phyloP scores from a whole-genome alignment of 2,797 vertebrate genomes.

The Chromobotia macracanthus region DNA sequence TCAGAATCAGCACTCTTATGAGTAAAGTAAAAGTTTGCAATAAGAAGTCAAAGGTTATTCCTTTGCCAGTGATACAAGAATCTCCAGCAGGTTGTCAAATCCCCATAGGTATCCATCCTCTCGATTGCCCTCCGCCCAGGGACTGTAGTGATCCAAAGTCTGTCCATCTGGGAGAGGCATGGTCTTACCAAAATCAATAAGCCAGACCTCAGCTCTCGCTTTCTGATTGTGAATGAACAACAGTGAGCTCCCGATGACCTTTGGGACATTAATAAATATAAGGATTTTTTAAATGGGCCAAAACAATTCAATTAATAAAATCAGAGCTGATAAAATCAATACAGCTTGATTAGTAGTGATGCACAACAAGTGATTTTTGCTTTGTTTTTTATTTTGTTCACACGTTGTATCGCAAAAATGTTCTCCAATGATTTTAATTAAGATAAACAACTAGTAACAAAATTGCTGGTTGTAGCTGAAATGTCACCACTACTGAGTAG shows the following conservation, averaged over 20 bases:
- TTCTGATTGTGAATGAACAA: slow-evolving; percentile 95
- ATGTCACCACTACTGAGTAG: too few species aligned
- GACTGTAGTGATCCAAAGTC: slow-evolving; percentile 84
- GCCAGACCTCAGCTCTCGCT: slow-evolving; percentile 89
- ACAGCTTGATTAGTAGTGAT: too few species aligned
- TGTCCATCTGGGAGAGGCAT: slow-evolving; percentile 87
- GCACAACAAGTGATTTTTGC: too few species aligned
- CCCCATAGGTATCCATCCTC: slow-evolving; percentile 97
- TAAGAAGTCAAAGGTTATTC: slow-evolving; percentile 39
- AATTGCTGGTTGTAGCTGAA: too few species aligned
- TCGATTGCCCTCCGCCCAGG: slow-evolving; percentile 95
- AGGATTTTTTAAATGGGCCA: neutral
- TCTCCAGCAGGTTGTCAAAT: slow-evolving; percentile 89
- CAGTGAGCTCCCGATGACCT: slow-evolving; percentile 99
- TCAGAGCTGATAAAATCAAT: too few species aligned
- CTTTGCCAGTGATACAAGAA: slow-evolving; percentile 66
- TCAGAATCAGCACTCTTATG: too few species aligned
- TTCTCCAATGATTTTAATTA: too few species aligned
- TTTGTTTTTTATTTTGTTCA: too few species aligned
- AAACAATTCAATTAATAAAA: neutral
- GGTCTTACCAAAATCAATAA: slow-evolving; percentile 98
- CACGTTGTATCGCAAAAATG: too few species aligned
- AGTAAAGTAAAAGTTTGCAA: slow-evolving; percentile 28
- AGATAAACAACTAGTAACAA: too few species aligned
- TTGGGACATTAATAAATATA: slow-evolving; percentile 18